Percentiles rank a stretch among this genome's conserved stretches.
phyloP scores from a whole-genome alignment of 53 echinoderm and acorn worm species.

The Zoroaster sp. region DNA sequence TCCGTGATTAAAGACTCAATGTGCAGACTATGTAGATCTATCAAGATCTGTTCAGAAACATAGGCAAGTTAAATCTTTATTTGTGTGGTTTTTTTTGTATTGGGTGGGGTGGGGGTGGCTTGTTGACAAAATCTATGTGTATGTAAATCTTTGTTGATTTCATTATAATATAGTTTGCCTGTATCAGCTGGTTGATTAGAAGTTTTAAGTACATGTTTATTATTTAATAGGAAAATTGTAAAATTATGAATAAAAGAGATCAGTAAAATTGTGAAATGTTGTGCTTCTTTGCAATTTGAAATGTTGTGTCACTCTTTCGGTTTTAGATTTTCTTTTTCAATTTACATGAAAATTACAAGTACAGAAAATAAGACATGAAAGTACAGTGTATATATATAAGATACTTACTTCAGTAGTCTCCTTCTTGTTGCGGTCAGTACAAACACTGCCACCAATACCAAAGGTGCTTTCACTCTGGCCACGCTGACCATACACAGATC shows the following conservation, averaged over 20 bases:
- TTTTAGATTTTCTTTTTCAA: too few species aligned
- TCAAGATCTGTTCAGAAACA: conserved; percentile 1
- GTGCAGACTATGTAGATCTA: conserved; percentile 63
- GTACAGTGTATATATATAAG: not conserved
- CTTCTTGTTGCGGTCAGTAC: not conserved
- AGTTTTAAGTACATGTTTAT: too few species aligned
- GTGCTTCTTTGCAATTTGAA: too few species aligned
- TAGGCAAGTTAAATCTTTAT: not conserved
- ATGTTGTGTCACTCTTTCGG: too few species aligned
- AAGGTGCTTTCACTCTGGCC: conserved; percentile 58
- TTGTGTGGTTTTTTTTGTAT: not conserved
- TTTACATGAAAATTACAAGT: too few species aligned
- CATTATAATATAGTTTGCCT: too few species aligned
- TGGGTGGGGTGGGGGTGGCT: not conserved
- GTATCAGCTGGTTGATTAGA: too few species aligned
- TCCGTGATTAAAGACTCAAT: conserved; percentile 73
- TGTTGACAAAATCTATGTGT: not conserved
- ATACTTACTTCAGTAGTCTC: conserved; percentile 5
- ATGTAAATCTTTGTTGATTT: too few species aligned
- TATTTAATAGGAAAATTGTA: too few species aligned
- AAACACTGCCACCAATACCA: conserved; percentile 68
- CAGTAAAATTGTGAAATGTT: too few species aligned
- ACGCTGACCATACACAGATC: conserved; percentile 69
- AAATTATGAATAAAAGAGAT: too few species aligned
- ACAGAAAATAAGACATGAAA: not conserved